Base-by-base conservation (phyloP, 2,888 invertebrate genomes). In the Tetragonisca angustula region DNA sequence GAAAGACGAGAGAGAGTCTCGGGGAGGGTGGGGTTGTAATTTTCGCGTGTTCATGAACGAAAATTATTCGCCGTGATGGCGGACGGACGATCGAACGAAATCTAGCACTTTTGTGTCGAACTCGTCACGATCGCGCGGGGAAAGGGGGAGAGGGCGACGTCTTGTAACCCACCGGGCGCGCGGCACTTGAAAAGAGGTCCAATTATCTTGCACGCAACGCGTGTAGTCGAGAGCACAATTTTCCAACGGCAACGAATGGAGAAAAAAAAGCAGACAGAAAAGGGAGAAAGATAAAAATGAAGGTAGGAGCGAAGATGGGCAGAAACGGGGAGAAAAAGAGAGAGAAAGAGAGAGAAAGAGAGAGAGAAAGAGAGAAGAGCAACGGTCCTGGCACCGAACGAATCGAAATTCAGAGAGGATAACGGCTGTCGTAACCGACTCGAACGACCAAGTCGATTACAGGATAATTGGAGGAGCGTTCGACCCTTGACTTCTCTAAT, bases 121-220 rank as follows among this genome's bases (percentile, higher is more conserved):
- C 84, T 77, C 88, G 79, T 88, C 84, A 79, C 80, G 81, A 79
- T 64, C 69, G 43, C 43, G 43, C 43, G 59, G 17, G 72, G 27
- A 75, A 70, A n/a, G 52, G 19, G 64, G 27, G 69, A 43, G 43
- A 43, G 43, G 9, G 43, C 11, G 70, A 72, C 79, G 79, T 72
- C 72, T 83, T 72, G 36, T 75, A 69, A 79, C 19, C 68, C 69
- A 61, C 36, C 73, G 59, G 43, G 61, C 32, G 65, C 32, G 69
- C 73, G 78, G 67, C 75, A 64, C 84, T 76, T 76, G 85, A 84
- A 89, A 87, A 81, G 83, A 36, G 77, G 65, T 70, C 74, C 89
- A 89, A 89, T 89, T 89, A 89, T 86, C 85, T 52, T 69, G 87
- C 89, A 89, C 89, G 89, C 89, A 89, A 89, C 82, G 89, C 87